Base-by-base conservation (phyloP, 2,797 vertebrate species). In the Gadopsis marmoratus region DNA sequence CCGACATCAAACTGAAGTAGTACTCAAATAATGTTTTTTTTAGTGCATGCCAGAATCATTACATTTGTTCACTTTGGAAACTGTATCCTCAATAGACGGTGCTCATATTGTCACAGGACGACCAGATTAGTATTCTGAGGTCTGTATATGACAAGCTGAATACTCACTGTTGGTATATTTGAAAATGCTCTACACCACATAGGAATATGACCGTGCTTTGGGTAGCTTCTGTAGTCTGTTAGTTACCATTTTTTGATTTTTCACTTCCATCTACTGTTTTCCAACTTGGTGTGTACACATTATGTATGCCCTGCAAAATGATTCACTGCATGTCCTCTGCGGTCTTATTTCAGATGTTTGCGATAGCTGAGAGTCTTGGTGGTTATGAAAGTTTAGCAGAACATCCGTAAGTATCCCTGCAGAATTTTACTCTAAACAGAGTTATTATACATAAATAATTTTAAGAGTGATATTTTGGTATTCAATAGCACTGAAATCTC, bases 311-410 rank as follows among this genome's bases (percentile, higher is more conserved):
- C 45, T 31, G 5, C 1, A 9, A 45, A 11, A 1, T 60, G 4
- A 17, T 58, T 78, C 0, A 35, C n/a, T 33, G 69, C 14, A 8
- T 69, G 12, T 10, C 4, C 0, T 53, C 19, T 71, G 4, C 29
- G 61, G 1, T 80, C 9, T 76, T 19, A 31, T 92, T 71, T 0
- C 54, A 99, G 98, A 17, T 98, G 53, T 97, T 99, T 87, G 17
- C 90, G 0, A 79, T 99, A 60, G 96, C 97, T 19, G 97, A 98
- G 92, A 99, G 97, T 86, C 95, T 99, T 37, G 98, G 98, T 13
- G 98, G 97, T 35, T 98, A 95, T 2, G 97, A 99, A 91, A 99
- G 98, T 94, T 95, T 99, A 84, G 97, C 96, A 65, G 97, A 98
- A 72, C 97, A 97, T 78, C 97, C 98, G 98, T 99, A 94, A 98